phyloP scores from a whole-genome alignment of 2,888 invertebrate genomes.

The Phorcus lineatus region DNA sequence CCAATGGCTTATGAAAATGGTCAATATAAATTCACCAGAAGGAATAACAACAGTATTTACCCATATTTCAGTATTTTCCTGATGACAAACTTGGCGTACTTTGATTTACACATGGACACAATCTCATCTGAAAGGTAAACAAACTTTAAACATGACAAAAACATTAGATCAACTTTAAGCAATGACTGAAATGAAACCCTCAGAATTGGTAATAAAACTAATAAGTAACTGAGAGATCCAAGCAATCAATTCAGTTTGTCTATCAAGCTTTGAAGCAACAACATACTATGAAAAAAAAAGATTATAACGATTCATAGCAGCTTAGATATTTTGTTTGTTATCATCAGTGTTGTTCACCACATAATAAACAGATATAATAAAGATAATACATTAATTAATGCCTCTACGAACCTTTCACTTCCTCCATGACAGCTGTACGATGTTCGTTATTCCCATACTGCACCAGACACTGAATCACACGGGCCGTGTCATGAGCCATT shows the following conservation, averaged over 20 bases:
- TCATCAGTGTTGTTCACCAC: not conserved
- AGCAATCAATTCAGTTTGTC: too few species aligned
- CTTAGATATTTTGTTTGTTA: not conserved
- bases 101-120: conserved; percentile 76
- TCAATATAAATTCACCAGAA: not conserved
- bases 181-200: too few species aligned
- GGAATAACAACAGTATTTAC: conserved; percentile 51
- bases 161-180: not conserved
- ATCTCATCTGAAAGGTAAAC: conserved; percentile 62
- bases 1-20: too few species aligned
- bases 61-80: conserved; percentile 90
- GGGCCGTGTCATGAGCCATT: conserved; percentile 88
- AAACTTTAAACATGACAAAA: not conserved
- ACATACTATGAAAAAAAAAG: too few species aligned
- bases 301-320: not conserved
- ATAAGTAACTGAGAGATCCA: too few species aligned
- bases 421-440: conserved; percentile 82
- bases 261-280: too few species aligned
- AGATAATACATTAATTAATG: not conserved
- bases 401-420: conserved; percentile 81
- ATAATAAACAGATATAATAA: not conserved
- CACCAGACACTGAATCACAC: conserved; percentile 91
- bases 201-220: too few species aligned
- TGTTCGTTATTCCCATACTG: conserved; percentile 83
- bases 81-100: conserved; percentile 80